A percentile compares a stretch with the other conserved stretches of the same genome.
phyloP scores from a whole-genome alignment of 2,888 invertebrate species.

The Drosophila niveifrons region DNA sequence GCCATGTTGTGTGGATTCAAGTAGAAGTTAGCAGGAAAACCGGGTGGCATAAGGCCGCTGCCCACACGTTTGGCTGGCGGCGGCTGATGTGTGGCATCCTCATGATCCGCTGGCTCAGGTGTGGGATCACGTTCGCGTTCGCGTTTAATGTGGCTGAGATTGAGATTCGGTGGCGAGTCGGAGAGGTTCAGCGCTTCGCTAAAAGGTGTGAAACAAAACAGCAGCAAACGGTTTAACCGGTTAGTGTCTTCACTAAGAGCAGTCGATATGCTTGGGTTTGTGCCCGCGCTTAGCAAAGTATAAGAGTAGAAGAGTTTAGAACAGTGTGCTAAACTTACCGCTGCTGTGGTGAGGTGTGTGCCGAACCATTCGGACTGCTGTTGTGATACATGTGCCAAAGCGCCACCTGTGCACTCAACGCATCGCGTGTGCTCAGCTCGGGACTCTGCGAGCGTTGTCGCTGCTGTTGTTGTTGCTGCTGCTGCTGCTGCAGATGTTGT shows the following conservation, averaged over 20 bases:
- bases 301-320: not conserved
- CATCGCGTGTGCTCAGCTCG: constrained; percentile 85
- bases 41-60: constrained; percentile 64
- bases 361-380: constrained; percentile 86
- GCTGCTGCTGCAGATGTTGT: constrained; percentile 58
- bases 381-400: constrained; percentile 94
- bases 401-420: constrained; percentile 90
- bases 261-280: not conserved
- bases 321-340: constrained; percentile 75
- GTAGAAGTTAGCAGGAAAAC: constrained; percentile 79
- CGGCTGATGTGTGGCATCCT: constrained; percentile 86
- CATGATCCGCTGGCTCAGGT: constrained; percentile 85
- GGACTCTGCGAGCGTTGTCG: constrained; percentile 84
- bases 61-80: constrained; percentile 88
- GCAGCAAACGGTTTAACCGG: not conserved
- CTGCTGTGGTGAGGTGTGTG: constrained; percentile 86
- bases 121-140: constrained; percentile 86
- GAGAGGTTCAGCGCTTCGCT: constrained; percentile 94
- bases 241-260: constrained; percentile 39
- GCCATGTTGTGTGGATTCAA: constrained; percentile 78
- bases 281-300: constrained; percentile 1
- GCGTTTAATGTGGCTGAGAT: constrained; percentile 85
- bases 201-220: constrained; percentile 30
- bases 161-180: constrained; percentile 87
- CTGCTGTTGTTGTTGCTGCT: constrained; percentile 65